Percentiles rank a stretch among this genome's conserved stretches.
Evolutionary conservation across 2,797 vertebrate genomes (phyloP).

Genomic region (Microchirus variegatus): DNA sequence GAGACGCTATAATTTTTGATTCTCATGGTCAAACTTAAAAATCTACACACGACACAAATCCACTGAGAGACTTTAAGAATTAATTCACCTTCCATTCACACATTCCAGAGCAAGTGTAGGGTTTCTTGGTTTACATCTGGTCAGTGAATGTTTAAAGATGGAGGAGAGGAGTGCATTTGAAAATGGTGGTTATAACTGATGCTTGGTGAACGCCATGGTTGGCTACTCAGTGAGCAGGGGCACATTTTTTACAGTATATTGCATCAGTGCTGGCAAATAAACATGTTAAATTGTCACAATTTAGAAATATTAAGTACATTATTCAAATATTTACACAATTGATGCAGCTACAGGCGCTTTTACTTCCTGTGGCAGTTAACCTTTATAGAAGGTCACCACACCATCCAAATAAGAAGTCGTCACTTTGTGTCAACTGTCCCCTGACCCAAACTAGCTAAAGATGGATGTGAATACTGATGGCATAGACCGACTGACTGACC

Average conservation of each 20-base stretch:
- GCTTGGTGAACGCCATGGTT: constrained; percentile 14
- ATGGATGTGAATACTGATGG: too few species aligned
- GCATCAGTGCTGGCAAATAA: constrained; percentile 42
- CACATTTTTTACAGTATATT: constrained; percentile 23
- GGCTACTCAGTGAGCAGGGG: constrained; percentile 54
- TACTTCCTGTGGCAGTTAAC: too few species aligned
- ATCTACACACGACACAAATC: constrained; percentile 14
- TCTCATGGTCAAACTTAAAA: constrained; percentile 25
- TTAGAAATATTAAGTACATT: too few species aligned
- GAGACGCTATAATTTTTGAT: constrained; percentile 70
- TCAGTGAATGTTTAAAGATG: constrained; percentile 43
- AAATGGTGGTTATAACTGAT: constrained; percentile 38
- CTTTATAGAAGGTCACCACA: too few species aligned
- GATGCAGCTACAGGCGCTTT: too few species aligned
- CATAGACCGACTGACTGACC: too few species aligned
- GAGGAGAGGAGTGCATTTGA: constrained; percentile 33
- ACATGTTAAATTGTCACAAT: too few species aligned
- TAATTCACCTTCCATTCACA: constrained; percentile 41
- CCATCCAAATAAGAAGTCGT: too few species aligned
- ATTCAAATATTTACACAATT: too few species aligned
- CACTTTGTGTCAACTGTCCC: too few species aligned
- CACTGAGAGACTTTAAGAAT: constrained; percentile 37
- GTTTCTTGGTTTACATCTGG: constrained; percentile 37
- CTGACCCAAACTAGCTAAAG: too few species aligned
- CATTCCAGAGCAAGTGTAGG: constrained; percentile 22